Base-by-base conservation (phyloP, 2,888 invertebrate genomes). In the Nemapogon koenigi region DNA sequence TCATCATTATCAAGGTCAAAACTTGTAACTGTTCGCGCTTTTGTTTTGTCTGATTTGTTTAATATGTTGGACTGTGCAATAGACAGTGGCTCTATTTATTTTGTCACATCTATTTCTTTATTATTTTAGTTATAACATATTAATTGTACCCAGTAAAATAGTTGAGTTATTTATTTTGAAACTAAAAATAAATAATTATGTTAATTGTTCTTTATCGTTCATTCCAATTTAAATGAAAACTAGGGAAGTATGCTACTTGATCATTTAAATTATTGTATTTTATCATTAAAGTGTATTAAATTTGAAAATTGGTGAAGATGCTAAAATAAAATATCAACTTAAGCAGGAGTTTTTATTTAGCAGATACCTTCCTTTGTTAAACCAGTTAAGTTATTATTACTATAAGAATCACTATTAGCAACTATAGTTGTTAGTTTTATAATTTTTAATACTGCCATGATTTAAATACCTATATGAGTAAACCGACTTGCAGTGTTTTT, bases 211-310 rank as follows among this genome's bases (percentile, higher is more conserved):
- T 76, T 75, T 73, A 75, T 69, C 63, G 68, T 78, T 76, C 78
- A 78, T 78, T 78, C 78, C 78, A 78, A 64, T 76, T 73, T 70
- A 73, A 73, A 75, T 71, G 70, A 75, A 63, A 67, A 67, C 60
- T 73, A 73, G 70, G 52, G 59, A 65, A 64, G 59, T 73, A 70
- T 64, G 64, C 66, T 68, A 71, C 66, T 63, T 66, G 69, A 68
- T 72, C 75, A 75, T 73, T 72, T 73, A 75, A 78, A 78, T 76
- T 76, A 78, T 76, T 76, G 66, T 76, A 76, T 62, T 72, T 70
- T 75, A 73, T 65, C 66, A 67, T 69, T 73, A 70, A 70, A 55
- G 36, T 75, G 73, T 76, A 78, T 63, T 69, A 66, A 73, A 72
- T 67, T 73, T 70, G 70, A 73, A 64, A 69, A 70, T 72, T 73